phyloP scores from a whole-genome alignment of 2,113 vertebrate species.

The Mirza zaza region DNA sequence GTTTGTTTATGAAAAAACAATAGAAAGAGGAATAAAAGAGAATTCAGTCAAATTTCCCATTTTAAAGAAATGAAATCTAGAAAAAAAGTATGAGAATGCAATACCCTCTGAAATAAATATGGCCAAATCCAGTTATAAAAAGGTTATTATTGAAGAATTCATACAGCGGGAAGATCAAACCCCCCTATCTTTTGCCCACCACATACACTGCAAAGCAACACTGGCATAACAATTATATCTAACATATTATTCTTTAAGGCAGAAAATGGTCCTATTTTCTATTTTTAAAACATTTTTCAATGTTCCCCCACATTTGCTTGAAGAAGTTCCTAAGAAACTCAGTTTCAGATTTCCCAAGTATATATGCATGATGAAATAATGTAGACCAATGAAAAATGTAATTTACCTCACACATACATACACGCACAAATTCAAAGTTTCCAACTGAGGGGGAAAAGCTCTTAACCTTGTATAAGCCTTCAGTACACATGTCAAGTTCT shows the following conservation, averaged over 20 bases:
- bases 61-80: not conserved
- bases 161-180: not conserved
- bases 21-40: not conserved
- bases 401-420: not conserved
- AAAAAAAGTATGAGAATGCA: not conserved
- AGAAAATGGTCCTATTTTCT: not conserved
- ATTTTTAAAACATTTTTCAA: not conserved
- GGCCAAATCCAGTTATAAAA: not conserved
- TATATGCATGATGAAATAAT: not conserved
- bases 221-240: fast-evolving
- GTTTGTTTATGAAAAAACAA: not conserved
- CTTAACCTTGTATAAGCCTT: not conserved
- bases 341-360: not conserved
- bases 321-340: not conserved
- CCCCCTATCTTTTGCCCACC: fast-evolving
- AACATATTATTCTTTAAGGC: not conserved
- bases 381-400: not conserved
- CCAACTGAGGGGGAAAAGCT: not conserved
- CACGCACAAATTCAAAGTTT: not conserved
- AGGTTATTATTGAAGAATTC: not conserved
- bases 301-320: not conserved
- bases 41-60: not conserved
- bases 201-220: not conserved
- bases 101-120: not conserved
- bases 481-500: not conserved